Evolutionary conservation across 2,113 vertebrate species (phyloP).

Genomic region (Lamprologus ornatipinnis): DNA sequence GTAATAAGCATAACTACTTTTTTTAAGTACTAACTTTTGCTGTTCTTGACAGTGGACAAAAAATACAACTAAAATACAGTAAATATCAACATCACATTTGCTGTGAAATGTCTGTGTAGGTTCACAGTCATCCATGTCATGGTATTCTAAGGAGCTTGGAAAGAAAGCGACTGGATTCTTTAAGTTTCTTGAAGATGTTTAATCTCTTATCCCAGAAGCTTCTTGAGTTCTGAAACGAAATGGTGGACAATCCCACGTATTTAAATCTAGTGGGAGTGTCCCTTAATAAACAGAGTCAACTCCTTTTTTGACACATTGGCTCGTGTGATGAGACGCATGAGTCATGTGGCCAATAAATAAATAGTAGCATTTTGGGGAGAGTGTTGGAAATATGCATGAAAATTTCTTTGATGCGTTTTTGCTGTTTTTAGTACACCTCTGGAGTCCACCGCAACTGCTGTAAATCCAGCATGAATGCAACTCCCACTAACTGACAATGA

Average conservation of each 20-base stretch:
- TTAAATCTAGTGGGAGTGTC: not conserved
- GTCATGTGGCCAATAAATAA: not conserved
- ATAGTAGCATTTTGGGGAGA: not conserved
- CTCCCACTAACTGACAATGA: not conserved
- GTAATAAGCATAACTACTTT: not conserved
- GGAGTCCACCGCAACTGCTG: accelerated
- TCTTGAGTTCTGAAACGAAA: not conserved
- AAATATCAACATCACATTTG: not conserved
- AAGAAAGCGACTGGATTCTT: not conserved
- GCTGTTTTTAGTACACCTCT: not conserved
- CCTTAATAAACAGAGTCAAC: not conserved
- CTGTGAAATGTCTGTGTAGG: not conserved
- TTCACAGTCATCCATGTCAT: not conserved
- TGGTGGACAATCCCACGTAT: not conserved
- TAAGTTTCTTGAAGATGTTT: not conserved
- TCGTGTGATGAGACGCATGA: not conserved
- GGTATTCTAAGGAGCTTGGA: not conserved
- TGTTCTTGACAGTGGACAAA: not conserved
- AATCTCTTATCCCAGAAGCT: not conserved
- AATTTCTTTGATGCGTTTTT: not conserved
- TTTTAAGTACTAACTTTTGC: not conserved
- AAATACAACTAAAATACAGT: not conserved
- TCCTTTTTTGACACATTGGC: not conserved
- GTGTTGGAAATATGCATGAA: not conserved
- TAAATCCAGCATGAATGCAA: not conserved